Conservation (phyloP, 1,140 invertebrate species). For the Drosophila ironensis region DNA sequence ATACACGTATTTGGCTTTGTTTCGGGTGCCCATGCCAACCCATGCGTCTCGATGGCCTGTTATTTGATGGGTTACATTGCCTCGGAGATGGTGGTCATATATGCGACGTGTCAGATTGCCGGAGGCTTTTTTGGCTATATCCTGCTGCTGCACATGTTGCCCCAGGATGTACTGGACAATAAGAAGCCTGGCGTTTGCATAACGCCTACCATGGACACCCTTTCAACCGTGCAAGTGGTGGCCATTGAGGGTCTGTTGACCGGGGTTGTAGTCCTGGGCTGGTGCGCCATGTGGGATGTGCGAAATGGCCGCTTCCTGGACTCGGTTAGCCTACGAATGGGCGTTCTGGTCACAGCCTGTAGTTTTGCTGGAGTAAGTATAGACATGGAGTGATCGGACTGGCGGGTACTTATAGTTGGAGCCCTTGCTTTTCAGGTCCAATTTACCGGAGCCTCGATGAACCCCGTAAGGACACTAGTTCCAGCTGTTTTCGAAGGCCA, state of each 20-base stretch:
- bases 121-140: slow-evolving; percentile 30
- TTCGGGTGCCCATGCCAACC: slow-evolving; percentile 59
- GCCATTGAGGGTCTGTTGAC: slow-evolving; percentile 38
- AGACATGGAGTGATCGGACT: too few species aligned
- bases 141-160: slow-evolving; percentile 26
- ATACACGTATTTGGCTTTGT: slow-evolving; percentile 55
- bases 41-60: slow-evolving; percentile 46
- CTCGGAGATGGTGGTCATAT: slow-evolving; percentile 21
- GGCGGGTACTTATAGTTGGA: too few species aligned
- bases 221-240: slow-evolving; percentile 12
- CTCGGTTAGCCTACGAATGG: slow-evolving; percentile 50
- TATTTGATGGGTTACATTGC: slow-evolving; percentile 39
- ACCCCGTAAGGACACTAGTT: slow-evolving; percentile 35
- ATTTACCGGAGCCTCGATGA: slow-evolving; percentile 46
- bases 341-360: slow-evolving; percentile 37
- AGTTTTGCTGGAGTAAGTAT: slow-evolving; percentile 30
- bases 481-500: slow-evolving; percentile 30
- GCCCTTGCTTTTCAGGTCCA: neutral
- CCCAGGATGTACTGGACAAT: slow-evolving; percentile 18
- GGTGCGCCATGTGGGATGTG: slow-evolving; percentile 56
- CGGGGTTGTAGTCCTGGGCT: slow-evolving; percentile 27
- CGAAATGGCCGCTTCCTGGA: slow-evolving; percentile 48
- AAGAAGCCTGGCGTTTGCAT: slow-evolving; percentile 27
- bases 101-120: slow-evolving; percentile 32
- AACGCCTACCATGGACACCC: slow-evolving; percentile 18